Evolutionary conservation across 2,797 vertebrate species (phyloP).

Genomic region (Falco cherrug): DNA sequence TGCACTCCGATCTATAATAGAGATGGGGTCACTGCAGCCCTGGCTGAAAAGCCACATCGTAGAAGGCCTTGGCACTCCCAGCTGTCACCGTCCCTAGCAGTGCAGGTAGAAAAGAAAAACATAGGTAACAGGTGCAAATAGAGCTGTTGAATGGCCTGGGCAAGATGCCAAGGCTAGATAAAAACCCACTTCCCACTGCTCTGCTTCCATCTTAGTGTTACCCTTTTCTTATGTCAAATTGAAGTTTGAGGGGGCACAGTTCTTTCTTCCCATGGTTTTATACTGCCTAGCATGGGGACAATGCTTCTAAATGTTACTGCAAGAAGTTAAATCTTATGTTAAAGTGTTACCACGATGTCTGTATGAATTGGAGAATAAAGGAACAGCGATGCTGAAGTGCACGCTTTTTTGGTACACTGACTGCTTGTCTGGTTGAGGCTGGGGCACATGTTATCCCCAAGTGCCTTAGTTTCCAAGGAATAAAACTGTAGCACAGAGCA

Average conservation of each 20-base stretch:
- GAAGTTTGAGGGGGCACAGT: not conserved
- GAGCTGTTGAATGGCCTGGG: not conserved
- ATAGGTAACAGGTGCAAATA: not conserved
- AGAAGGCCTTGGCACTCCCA: not conserved
- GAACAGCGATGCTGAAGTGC: not conserved
- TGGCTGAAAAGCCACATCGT: not conserved
- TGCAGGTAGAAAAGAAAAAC: not conserved
- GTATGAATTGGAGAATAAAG: not conserved
- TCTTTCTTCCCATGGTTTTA: not conserved
- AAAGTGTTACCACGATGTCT: not conserved
- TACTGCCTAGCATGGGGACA: not conserved
- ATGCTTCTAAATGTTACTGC: not conserved
- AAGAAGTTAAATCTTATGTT: not conserved
- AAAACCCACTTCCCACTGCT: not conserved
- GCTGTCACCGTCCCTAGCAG: not conserved
- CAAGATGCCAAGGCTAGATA: not conserved
- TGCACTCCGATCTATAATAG: not conserved
- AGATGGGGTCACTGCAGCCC: not conserved
- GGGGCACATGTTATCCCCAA: accelerated
- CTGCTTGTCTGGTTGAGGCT: not conserved
- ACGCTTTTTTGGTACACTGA: not conserved
- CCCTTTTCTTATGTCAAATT: not conserved
- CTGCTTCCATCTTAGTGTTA: not conserved
- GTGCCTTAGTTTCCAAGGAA: not conserved
- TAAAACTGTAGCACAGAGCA: not conserved